Evolutionary conservation across 2,888 invertebrate genomes (phyloP), one percentile per base, ranked within the genome.

Genomic region (Eremobia ochroleuca): DNA sequence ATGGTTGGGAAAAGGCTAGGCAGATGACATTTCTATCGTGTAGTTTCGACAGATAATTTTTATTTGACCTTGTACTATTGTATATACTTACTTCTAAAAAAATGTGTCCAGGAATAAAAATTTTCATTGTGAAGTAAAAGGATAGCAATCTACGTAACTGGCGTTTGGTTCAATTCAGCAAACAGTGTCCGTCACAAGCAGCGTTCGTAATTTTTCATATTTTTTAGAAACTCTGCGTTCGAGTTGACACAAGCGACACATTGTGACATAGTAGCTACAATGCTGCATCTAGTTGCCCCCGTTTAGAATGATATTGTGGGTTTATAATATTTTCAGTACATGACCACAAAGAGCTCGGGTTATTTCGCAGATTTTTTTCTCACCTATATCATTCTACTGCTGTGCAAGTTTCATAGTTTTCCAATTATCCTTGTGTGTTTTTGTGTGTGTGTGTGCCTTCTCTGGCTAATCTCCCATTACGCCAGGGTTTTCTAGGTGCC

Each of bases 171-270:
- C 28, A 75, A 65, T 49, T 82, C 82, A 82, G 13, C 49, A 18
- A 40, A 58, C 25, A 75, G 82, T 75, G 40, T 40, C 64, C 49
- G 55, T 65, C 82, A 78, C 49, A 40, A 62, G 40, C 58, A 34
- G 21, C 40, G 58, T 15, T 58, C 40, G 8, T 28, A 52, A 76
- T 43, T 76, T 82, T 52, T 82, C 49, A 75, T 21, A 25, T 37
- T 59, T 74, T 76, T 76, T 59, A 25, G 18, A 15, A 52, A 52
- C 15, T 40, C 46, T 34, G 75, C n/a, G 13, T 55, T 52, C n/a
- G 11, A 52, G 52, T 25, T 52, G 25, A 52, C 21, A 58, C 55
- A n/a, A 58, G 49, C 34, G 55, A 64, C 43, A 75, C 64, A 43
- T 34, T 49, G 55, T 65, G 49, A 43, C 31, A 28, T 15, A 82